Evolutionary conservation across 2,888 invertebrate species (phyloP).

Genomic region (Xanthia icteritia): DNA sequence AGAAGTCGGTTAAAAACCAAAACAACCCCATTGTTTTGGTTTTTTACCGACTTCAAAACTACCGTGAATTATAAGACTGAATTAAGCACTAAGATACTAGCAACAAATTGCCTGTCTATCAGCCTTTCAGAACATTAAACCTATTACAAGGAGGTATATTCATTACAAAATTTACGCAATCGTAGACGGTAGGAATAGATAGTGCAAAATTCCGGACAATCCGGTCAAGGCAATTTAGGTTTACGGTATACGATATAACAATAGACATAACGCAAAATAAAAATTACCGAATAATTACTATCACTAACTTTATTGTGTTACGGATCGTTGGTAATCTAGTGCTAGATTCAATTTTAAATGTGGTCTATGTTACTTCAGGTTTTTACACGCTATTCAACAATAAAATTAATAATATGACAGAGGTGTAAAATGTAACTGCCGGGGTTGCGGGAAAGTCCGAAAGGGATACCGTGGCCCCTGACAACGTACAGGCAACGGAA

Average conservation of each 20-base stretch:
- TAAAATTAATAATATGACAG: not conserved
- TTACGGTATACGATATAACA: slow-evolving; percentile 21
- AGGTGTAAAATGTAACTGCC: not conserved
- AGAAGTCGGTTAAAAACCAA: too few species aligned
- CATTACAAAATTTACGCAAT: slow-evolving; percentile 46
- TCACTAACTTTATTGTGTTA: slow-evolving; percentile 53
- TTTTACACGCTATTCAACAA: slow-evolving; percentile 17
- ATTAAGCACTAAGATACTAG: not conserved
- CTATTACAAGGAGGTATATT: slow-evolving; percentile 17
- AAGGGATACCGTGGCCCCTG: too few species aligned
- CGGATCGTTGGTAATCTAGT: slow-evolving; percentile 30
- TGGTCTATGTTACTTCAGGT: slow-evolving; percentile 27
- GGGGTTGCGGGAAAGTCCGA: too few species aligned
- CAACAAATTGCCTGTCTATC: slow-evolving; percentile 3
- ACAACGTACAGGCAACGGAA: too few species aligned
- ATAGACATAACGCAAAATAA: slow-evolving; percentile 47
- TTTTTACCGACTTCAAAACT: too few species aligned
- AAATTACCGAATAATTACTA: slow-evolving; percentile 57
- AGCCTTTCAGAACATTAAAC: not conserved
- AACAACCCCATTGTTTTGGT: too few species aligned
- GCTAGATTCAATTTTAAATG: slow-evolving; percentile 18
- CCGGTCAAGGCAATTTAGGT: slow-evolving; percentile 65
- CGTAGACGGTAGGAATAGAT: slow-evolving; percentile 46
- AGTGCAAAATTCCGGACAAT: slow-evolving; percentile 49
- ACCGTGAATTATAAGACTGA: too few species aligned